Conservation (phyloP, 2,888 invertebrate species). For the Ectemnius continuus region DNA sequence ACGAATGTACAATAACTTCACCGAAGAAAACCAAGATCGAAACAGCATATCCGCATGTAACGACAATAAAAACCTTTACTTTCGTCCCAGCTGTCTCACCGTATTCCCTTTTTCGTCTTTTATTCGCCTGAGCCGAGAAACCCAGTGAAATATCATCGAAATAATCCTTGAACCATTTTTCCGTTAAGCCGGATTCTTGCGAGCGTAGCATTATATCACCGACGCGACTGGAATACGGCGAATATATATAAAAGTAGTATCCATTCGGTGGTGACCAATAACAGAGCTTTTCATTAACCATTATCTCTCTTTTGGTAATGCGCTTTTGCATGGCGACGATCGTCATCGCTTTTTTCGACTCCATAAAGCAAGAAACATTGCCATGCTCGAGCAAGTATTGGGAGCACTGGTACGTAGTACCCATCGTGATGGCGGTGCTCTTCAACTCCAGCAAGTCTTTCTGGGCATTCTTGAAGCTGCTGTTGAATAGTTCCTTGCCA, state of each 20-base stretch:
- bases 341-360: neutral
- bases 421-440: conserved; percentile 6
- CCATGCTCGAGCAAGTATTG: neutral
- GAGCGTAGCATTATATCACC: neutral
- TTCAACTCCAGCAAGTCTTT: conserved; percentile 5
- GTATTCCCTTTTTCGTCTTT: neutral
- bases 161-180: conserved; percentile 7
- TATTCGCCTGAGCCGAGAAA: neutral
- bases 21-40: neutral
- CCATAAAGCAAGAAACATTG: conserved; percentile 35
- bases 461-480: conserved; percentile 6
- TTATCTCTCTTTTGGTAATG: neutral
- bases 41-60: neutral
- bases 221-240: neutral
- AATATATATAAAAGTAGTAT: conserved; percentile 1
- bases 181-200: neutral
- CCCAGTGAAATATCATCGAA: neutral
- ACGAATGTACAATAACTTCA: neutral
- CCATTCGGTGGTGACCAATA: conserved; percentile 13
- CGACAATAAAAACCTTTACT: neutral
- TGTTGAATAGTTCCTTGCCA: neutral
- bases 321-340: neutral
- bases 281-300: neutral
- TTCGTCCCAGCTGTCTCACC: neutral
- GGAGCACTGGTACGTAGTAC: neutral